These are phyloP conservation scores for Cyanoramphus novaezelandiae DNA, from an alignment of 2,113 vertebrate genomes.

Conservation along the genomic window DNA sequence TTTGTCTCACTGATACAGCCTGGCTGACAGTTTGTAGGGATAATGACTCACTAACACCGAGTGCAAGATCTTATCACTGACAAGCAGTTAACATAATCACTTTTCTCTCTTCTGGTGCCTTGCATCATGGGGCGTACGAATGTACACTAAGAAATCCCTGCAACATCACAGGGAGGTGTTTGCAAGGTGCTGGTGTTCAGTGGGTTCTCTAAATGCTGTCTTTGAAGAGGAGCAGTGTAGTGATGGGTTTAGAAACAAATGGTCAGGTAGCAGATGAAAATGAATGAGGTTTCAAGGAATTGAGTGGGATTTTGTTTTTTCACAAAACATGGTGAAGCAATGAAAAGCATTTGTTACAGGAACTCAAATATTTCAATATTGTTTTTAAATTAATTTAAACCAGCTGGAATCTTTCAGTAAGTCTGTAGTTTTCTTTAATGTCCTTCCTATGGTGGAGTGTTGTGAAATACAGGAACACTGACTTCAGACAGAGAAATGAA, in stretches of 20 bases:
- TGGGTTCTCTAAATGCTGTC: not conserved
- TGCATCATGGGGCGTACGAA: constrained; percentile 4
- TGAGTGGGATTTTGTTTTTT: constrained; percentile 37
- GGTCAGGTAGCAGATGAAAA: not conserved
- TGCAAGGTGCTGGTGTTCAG: not conserved
- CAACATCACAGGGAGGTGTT: not conserved
- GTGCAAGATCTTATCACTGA: constrained; percentile 19
- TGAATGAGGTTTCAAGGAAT: constrained; percentile 32
- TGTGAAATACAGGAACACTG: not conserved
- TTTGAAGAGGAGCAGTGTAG: constrained; percentile 24
- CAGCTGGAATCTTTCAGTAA: not conserved
- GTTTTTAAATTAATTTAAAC: not conserved
- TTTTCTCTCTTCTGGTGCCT: constrained; percentile 42
- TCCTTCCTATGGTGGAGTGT: not conserved
- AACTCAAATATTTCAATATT: not conserved
- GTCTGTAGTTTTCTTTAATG: not conserved
- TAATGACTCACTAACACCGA: constrained; percentile 46
- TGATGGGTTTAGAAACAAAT: constrained; percentile 19
- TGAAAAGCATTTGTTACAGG: constrained; percentile 19
- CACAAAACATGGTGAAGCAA: not conserved
- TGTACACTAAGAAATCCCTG: not conserved
- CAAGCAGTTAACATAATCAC: constrained; percentile 58
- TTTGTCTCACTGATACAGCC: not conserved
- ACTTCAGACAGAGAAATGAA: not conserved
- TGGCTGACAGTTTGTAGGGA: constrained; percentile 27